These are phyloP conservation scores for Smittia aterrima DNA, from an alignment of 2,888 invertebrate genomes.

Conservation along the genomic window DNA sequence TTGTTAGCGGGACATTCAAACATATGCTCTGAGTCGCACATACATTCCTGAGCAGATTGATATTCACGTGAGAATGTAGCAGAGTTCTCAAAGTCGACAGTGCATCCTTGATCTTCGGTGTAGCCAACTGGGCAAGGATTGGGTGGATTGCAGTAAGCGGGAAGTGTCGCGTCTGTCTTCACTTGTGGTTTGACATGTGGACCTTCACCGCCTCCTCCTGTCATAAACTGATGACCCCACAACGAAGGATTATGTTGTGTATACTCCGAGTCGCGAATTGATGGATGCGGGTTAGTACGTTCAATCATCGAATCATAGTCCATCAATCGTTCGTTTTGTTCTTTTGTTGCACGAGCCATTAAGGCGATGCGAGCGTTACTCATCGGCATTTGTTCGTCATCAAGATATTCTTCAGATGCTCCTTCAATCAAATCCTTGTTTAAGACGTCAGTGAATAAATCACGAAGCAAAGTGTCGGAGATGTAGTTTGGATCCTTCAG, in stretches of 20 bases:
- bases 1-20: constrained; percentile 73
- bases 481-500: constrained; percentile 60
- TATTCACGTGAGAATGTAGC: constrained; percentile 93
- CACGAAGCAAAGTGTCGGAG: constrained; percentile 70
- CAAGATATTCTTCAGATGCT: constrained; percentile 56
- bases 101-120: constrained; percentile 81
- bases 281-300: constrained; percentile 67
- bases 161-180: constrained; percentile 87
- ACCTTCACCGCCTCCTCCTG: constrained; percentile 77
- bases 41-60: constrained; percentile 89
- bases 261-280: constrained; percentile 83
- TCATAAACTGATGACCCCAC: constrained; percentile 73
- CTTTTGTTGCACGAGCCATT: constrained; percentile 59
- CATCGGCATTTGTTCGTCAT: constrained; percentile 48
- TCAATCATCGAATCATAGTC: constrained; percentile 73
- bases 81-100: constrained; percentile 89
- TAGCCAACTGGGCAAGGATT: constrained; percentile 98
- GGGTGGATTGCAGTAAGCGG: constrained; percentile 98
- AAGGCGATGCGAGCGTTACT: constrained; percentile 49
- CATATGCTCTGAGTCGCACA: constrained; percentile 98
- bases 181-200: constrained; percentile 60
- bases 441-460: constrained; percentile 71
- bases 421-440: constrained; percentile 69
- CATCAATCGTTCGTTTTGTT: constrained; percentile 61
- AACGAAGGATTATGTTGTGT: constrained; percentile 71